Base-by-base conservation (phyloP, 2,797 vertebrate species). In the Galagoides demidoff region DNA sequence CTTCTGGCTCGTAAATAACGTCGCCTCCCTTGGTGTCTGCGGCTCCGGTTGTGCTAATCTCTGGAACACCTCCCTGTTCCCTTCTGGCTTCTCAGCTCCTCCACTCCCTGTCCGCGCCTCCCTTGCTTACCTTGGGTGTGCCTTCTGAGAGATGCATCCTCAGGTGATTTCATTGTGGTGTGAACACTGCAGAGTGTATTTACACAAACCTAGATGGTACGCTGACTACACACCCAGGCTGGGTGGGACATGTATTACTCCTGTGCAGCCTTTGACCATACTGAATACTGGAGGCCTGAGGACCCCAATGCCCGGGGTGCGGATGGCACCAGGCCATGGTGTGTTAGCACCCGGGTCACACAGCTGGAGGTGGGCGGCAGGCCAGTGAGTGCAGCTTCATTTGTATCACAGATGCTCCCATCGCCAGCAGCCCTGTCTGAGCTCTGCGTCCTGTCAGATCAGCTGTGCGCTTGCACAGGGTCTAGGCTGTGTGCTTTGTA, bases 41-140 rank as follows among this genome's bases (percentile, higher is more conserved):
- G 23, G 34, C 27, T 39, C 43, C 61, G 31, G 16, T 16, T 16
- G 2, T 73, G 85, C 61, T 43, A 7, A 59, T 95, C 27, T 73
- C 81, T 81, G 45, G 7, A 34, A 39, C 31, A 27, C 13, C n/a
- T 57, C 39, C 29, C 2, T 79, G 2, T 61, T 78, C 11, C 13
- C 59, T n/a, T 59, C 52, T 81, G 76, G 22, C 8, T 63, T 77
- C 55, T 87, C 22, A 22, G 49, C 39, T 88, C 22, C 31, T 88
- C 61, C 3, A 12, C 8, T 7, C 20, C 1, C 34, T 74, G 0
- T 49, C 6, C 8, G 1, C 27, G 49, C 27, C 1, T 12, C 27
- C 5, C 1, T 76, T 19, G 73, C 43, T 19, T 11, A 49, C 31
- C 11, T 11, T 1, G 43, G 17, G 43, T 27, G 17, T 49, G 43